phyloP scores from a whole-genome alignment of 2,113 vertebrate genomes.

The Electrona antarctica region DNA sequence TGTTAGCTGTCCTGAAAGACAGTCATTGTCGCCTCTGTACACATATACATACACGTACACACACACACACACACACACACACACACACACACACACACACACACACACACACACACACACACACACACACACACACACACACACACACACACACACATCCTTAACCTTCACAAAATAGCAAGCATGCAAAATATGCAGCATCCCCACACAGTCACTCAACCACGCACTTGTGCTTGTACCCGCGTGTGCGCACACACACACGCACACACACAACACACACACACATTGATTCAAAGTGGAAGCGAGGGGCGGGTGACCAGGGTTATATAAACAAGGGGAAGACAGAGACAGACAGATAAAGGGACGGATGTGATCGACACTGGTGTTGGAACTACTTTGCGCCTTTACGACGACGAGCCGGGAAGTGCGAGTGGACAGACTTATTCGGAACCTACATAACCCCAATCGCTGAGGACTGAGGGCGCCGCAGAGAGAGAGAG shows the following conservation, averaged over 20 bases:
- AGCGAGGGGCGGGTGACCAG: no score
- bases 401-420: no score
- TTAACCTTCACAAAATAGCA: conserved; percentile 76
- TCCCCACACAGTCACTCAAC: conserved; percentile 48
- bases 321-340: no score
- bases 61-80: conserved; percentile 4
- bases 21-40: conserved; percentile 65
- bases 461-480: no score
- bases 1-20: conserved; percentile 76
- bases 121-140: not conserved
- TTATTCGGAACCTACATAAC: no score
- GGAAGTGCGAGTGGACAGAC: no score
- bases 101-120: conserved; percentile 42
- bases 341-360: no score
- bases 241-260: conserved; percentile 20
- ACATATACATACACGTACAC: conserved; percentile 39
- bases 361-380: no score
- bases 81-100: conserved; percentile 36
- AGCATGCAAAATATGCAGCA: conserved; percentile 75
- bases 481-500: no score
- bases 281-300: not conserved
- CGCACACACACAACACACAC: conserved; percentile 9
- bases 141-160: conserved; percentile 6
- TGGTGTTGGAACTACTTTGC: no score
- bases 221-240: conserved; percentile 35